phyloP scores from a whole-genome alignment of 2,113 vertebrate genomes.

The Reinhardtius hippoglossoides region DNA sequence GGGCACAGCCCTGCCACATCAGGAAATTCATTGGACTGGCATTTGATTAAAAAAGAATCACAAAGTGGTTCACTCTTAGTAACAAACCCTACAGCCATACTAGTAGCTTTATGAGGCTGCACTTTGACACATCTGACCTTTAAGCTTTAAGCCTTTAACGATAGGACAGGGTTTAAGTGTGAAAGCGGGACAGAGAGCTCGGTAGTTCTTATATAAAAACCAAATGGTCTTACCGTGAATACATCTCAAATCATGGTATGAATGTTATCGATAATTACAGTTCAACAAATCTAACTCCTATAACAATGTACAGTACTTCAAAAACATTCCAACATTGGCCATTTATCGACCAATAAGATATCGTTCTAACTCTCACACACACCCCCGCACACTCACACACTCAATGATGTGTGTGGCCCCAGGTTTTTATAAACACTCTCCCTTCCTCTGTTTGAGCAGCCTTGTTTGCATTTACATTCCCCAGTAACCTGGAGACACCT shows the following conservation, averaged over 20 bases:
- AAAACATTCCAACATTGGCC: neutral
- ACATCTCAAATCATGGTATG: neutral
- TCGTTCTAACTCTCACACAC: neutral
- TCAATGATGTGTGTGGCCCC: slow-evolving; percentile 42
- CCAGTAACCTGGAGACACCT: slow-evolving; percentile 78
- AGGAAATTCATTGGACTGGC: no score
- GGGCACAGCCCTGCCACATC: no score
- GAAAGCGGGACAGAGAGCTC: no score
- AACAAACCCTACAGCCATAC: no score
- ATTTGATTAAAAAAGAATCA: no score
- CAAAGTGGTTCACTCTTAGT: no score
- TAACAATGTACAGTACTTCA: neutral
- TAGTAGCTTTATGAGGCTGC: no score
- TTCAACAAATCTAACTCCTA: neutral
- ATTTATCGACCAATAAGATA: slow-evolving; percentile 6
- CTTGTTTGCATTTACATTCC: slow-evolving; percentile 73
- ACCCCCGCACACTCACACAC: neutral
- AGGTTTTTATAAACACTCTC: slow-evolving; percentile 52
- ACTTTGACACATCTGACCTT: no score
- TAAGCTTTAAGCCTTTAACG: no score
- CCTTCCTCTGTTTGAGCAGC: slow-evolving; percentile 69
- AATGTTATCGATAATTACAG: neutral
- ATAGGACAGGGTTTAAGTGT: no score
- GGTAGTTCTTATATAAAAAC: no score
- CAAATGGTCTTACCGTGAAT: neutral